phyloP scores from a whole-genome alignment of 2,888 invertebrate species.

The Xestia rhomboidea region DNA sequence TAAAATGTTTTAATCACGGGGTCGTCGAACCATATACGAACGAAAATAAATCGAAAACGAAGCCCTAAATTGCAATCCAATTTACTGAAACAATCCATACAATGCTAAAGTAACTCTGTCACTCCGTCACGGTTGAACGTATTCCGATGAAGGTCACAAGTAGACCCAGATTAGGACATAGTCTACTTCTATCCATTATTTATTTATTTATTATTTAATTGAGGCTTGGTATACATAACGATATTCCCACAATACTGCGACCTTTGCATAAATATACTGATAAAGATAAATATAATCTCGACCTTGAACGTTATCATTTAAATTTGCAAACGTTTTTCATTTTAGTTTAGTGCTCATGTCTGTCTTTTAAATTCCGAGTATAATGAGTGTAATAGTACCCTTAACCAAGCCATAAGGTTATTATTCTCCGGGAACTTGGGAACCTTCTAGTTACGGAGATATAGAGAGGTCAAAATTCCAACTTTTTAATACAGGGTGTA shows the following conservation, averaged over 20 bases:
- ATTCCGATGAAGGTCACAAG: neutral
- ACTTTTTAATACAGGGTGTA: no score
- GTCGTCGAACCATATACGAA: no score
- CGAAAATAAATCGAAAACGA: no score
- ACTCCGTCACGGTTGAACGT: neutral
- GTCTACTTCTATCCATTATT: no score
- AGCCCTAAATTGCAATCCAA: no score
- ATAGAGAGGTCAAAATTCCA: no score
- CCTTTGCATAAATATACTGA: slow-evolving; percentile 44
- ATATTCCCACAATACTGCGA: slow-evolving; percentile 30
- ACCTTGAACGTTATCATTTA: slow-evolving; percentile 88
- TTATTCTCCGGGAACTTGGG: no score
- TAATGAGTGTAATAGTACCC: no score
- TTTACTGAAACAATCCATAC: neutral
- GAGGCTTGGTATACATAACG: slow-evolving; percentile 1
- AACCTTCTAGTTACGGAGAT: no score
- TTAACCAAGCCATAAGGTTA: no score
- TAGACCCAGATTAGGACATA: neutral
- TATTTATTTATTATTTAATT: no score
- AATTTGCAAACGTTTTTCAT: slow-evolving; percentile 40
- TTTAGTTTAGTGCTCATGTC: slow-evolving; percentile 16
- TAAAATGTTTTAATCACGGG: no score
- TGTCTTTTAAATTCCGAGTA: neutral
- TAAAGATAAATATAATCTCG: slow-evolving; percentile 47
- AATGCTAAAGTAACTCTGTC: neutral